These are phyloP conservation scores for Corythoichthys intestinalis DNA, from an alignment of 2,113 vertebrate species.

Conservation along the genomic window DNA sequence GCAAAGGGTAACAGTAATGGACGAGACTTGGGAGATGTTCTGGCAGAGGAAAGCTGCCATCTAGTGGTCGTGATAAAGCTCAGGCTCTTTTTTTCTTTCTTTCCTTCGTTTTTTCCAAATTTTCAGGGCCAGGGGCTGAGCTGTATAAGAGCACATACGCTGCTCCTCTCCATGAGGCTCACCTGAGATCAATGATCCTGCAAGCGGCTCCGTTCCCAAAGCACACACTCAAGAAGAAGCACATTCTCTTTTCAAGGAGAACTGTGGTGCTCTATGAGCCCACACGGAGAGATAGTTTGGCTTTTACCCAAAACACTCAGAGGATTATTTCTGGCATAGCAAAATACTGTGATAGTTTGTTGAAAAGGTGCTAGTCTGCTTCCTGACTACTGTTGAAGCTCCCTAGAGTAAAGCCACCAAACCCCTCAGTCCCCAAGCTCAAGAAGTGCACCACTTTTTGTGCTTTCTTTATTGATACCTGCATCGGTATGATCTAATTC, in stretches of 20 bases:
- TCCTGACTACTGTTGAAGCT: no score
- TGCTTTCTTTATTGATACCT: no score
- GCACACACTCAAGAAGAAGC: constrained; percentile 5
- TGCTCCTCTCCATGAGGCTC: constrained; percentile 20
- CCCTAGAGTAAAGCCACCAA: no score
- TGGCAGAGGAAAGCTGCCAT: constrained; percentile 58
- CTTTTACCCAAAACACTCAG: constrained; percentile 8
- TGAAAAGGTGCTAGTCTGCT: no score
- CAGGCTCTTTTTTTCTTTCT: background rate
- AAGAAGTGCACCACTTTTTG: no score
- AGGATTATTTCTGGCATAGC: constrained; percentile 23
- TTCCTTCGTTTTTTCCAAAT: constrained; percentile 11
- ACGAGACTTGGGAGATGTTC: background rate
- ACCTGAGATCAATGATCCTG: constrained; percentile 39
- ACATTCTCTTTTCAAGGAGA: constrained; percentile 22
- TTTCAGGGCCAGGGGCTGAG: constrained; percentile 37
- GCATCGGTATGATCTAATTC: no score
- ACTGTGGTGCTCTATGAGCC: constrained; percentile 11
- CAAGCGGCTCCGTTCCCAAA: constrained; percentile 22
- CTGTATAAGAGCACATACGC: constrained; percentile 47
- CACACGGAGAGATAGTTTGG: constrained; percentile 19
- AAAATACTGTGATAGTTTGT: background rate
- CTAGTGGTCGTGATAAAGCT: constrained; percentile 38
- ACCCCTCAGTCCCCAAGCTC: no score
- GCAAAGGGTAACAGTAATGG: background rate